Conservation (phyloP, 2,113 vertebrate genomes). For the Bungarus multicinctus region DNA sequence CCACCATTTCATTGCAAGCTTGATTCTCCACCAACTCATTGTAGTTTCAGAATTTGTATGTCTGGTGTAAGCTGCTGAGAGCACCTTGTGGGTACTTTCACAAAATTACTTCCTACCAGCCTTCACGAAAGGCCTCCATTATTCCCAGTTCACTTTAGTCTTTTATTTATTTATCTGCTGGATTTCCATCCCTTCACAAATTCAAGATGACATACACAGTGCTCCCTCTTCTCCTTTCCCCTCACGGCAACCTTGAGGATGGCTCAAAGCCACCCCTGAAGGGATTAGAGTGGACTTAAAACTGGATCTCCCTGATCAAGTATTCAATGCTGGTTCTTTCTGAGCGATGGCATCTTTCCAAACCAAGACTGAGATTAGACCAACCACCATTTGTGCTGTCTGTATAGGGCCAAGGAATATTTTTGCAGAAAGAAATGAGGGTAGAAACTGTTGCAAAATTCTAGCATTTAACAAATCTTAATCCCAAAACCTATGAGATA, state of each 20-base stretch:
- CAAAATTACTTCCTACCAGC: neutral
- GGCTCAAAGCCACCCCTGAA: neutral
- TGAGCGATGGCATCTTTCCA: neutral
- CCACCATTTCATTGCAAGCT: neutral
- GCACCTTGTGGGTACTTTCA: neutral
- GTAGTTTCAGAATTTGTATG: neutral
- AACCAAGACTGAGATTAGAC: neutral
- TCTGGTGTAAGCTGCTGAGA: too few species aligned
- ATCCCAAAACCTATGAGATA: neutral
- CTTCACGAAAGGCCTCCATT: neutral
- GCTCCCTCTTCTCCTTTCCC: neutral
- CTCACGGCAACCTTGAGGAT: neutral
- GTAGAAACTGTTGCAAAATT: neutral
- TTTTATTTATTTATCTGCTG: neutral
- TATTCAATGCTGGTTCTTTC: neutral
- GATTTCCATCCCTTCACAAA: neutral
- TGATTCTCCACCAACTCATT: neutral
- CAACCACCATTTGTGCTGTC: neutral
- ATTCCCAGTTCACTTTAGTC: neutral
- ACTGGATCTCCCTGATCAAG: neutral
- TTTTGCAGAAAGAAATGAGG: neutral
- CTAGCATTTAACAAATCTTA: neutral
- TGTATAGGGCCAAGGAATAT: neutral
- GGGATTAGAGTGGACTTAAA: neutral
- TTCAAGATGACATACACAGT: neutral